Evolutionary conservation across 2,797 vertebrate genomes (phyloP), one percentile per base, ranked within the genome.

Genomic region (Lycodopsis pacificus): DNA sequence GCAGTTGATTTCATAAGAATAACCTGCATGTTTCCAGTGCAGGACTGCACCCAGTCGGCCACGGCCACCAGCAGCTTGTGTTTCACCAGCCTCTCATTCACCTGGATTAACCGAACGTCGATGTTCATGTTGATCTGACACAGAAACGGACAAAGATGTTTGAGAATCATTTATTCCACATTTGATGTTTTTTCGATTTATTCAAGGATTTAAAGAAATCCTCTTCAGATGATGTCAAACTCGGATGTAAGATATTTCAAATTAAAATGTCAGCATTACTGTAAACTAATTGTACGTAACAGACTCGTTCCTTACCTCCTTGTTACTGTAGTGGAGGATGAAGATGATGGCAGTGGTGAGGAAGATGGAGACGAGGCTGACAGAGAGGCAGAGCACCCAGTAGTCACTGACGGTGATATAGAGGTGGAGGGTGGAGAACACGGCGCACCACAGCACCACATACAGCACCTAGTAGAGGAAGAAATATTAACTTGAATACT

Each of bases 321-420:
- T 95, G 86, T 91, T 94, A 44, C 86, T 94, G 85, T 76, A 79
- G 76, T 95, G 86, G 62, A 96, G 91, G 79, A 94, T 17, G 65
- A 93, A 88, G 73, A 95, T 89, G 88, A 96, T 83, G 78, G 40
- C 61, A 0, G 83, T 86, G 67, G 94, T 95, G 86, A 96, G 76
- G 87, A 95, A n/a, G 63, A 96, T 86, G 73, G 95, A 75, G 51
- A 93, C 22, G 42, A 95, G 76, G 73, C 93, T 96, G 85, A 95
- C 92, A 2, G 85, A 93, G 20, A 96, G 91, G 65, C 94, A 94
- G 40, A 96, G 93, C 38, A 93, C 86, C 95, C 95, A 96, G 85
- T 94, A 88, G 65, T 94, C 81, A 0, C 42, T 83, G 66, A 92
- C 40, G 0, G 73, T 30, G 65, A 95, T 75, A 83, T 93, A 95